Conservation (phyloP, 2,797 vertebrate species). For the Scolopax bukidnonensis region DNA sequence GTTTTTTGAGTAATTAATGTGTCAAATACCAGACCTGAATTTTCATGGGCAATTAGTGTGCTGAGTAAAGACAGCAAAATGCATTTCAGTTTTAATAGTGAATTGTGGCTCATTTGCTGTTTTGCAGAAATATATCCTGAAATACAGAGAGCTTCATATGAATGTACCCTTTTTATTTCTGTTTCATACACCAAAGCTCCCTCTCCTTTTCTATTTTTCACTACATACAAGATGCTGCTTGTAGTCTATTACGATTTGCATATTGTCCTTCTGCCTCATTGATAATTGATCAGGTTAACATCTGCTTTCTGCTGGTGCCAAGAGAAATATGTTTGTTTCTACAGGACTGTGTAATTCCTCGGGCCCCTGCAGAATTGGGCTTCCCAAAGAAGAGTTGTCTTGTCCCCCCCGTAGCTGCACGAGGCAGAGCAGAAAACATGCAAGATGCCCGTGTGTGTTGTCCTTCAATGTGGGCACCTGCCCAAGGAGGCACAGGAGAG, state of each 20-base stretch:
- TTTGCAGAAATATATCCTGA: constrained; percentile 45
- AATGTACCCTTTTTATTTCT: background rate
- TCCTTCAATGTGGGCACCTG: background rate
- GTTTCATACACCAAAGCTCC: constrained; percentile 8
- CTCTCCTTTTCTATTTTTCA: constrained; percentile 30
- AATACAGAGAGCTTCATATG: background rate
- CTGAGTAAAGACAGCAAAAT: constrained; percentile 62
- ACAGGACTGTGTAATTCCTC: background rate
- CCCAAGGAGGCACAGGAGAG: background rate
- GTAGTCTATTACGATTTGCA: constrained; percentile 48
- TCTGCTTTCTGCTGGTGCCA: constrained; percentile 53
- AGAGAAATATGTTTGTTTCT: constrained; percentile 14
- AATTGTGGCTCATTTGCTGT: constrained; percentile 52
- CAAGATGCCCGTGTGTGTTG: rapidly evolving
- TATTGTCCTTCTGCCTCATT: constrained; percentile 62
- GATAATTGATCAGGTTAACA: constrained; percentile 63
- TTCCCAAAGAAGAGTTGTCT: background rate
- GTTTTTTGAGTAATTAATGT: constrained; percentile 71
- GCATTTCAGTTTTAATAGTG: constrained; percentile 51
- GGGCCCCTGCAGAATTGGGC: background rate
- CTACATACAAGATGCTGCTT: constrained; percentile 23
- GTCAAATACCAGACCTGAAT: constrained; percentile 69
- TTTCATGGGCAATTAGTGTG: constrained; percentile 71
- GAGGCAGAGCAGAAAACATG: background rate
- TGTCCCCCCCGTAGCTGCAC: rapidly evolving